Evolutionary conservation across 2,113 vertebrate genomes (phyloP), one percentile per base, ranked within the genome.

Genomic region (Muntiacus muntjak): DNA sequence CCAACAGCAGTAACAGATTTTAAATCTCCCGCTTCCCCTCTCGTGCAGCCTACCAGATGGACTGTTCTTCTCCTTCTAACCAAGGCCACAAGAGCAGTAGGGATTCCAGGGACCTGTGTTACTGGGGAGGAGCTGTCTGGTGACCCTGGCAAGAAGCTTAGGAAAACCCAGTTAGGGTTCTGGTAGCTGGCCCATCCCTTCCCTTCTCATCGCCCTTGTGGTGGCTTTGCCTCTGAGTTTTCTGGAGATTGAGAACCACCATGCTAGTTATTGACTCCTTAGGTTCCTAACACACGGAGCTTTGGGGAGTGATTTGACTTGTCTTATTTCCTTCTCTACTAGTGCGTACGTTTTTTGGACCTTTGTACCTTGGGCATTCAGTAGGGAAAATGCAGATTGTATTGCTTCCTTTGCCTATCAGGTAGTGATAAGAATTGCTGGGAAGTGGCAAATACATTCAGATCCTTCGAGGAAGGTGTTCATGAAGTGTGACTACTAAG

Each of bases 251-350:
- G 23, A 2, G 36, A 33, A 62, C 43, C 8, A 0, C n/a, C 13
- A 0, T 15, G 47, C 26, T 40, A 16, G 3, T 85, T 21, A 30
- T 25, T 40, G 33, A 26, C 47, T 40, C 57, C 40, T 62, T 21
- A n/a, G 71, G 52, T 62, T 92, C 62, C 54, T 94, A 12, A 45
- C 45, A 3, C 9, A 3, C 0, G 9, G 58, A 85, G 67, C 50
- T 57, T 83, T 58, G 21, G 23, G 52, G 58, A 62, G n/a, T 36
- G 52, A 40, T 62, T 21, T 12, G 71, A 47, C 47, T 60, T 62
- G 82, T 33, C 78, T 67, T 52, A 83, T 96, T 82, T 88, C 85
- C 88, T 94, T 40, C 58, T 94, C 47, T 78, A 23, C 43, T 50
- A n/a, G 6, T 9, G n/a, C 7, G 26, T 6, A 57, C 40, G 12